These are phyloP conservation scores for Folsomia candida DNA, from an alignment of 2,888 invertebrate genomes.

Conservation along the genomic window DNA sequence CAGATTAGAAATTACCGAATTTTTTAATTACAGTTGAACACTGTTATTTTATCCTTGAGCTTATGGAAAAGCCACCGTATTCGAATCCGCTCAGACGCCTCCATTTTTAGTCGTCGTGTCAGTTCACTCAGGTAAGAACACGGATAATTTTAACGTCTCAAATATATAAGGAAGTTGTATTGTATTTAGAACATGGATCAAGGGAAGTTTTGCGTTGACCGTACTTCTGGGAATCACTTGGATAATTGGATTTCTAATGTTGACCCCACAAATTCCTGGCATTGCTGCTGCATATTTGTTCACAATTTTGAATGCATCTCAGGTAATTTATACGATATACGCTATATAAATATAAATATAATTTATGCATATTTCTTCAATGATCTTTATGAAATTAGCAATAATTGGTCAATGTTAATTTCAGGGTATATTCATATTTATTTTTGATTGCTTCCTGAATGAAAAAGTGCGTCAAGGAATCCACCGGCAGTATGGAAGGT, in stretches of 20 bases:
- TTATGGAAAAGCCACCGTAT: neutral
- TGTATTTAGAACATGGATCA: conserved; percentile 75
- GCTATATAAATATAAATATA: neutral
- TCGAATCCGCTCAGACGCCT: neutral
- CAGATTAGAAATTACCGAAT: neutral
- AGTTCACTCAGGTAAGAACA: too few species aligned
- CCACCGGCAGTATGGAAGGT: too few species aligned
- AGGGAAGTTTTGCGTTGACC: conserved; percentile 83
- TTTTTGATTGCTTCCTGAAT: neutral
- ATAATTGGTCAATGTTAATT: too few species aligned
- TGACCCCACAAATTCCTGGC: conserved; percentile 72
- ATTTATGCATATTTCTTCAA: neutral
- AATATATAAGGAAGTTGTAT: neutral
- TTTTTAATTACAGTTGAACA: neutral
- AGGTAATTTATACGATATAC: conserved; percentile 15
- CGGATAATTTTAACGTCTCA: neutral
- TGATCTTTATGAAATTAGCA: too few species aligned
- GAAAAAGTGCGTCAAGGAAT: neutral
- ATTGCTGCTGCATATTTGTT: conserved; percentile 88
- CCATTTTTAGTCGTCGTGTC: too few species aligned
- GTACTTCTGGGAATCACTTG: conserved; percentile 90
- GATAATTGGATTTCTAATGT: conserved; percentile 87
- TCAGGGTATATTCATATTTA: neutral
- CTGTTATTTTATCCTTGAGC: neutral
- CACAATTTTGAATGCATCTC: conserved; percentile 70